A percentile compares a stretch with the other conserved stretches of the same genome.
phyloP scores from a whole-genome alignment of 2,888 invertebrate species.

The Dione juno region DNA sequence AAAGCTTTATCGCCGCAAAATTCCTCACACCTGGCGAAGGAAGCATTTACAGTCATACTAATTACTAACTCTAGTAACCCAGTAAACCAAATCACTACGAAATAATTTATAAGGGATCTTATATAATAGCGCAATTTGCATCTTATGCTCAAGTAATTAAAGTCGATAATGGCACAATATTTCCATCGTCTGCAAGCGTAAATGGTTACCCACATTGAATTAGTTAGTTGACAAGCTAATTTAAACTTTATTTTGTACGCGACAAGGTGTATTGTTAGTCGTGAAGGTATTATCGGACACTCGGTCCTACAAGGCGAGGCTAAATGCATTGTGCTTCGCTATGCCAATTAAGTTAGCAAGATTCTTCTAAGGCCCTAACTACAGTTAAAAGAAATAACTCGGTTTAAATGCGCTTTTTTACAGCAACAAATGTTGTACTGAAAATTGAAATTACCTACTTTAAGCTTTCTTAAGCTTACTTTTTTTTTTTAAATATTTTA shows the following conservation, averaged over 20 bases:
- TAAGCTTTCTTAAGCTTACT: not conserved
- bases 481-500: not conserved
- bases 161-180: not conserved
- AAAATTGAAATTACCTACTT: not conserved
- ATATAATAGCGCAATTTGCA: not conserved
- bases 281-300: slow-evolving; percentile 23
- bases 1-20: not conserved
- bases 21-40: slow-evolving; percentile 19
- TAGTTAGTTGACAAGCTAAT: slow-evolving; percentile 9
- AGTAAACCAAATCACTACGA: slow-evolving; percentile 26
- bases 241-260: slow-evolving; percentile 11
- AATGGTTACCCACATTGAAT: slow-evolving; percentile 19
- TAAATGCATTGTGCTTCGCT: slow-evolving; percentile 42
- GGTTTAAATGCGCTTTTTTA: slow-evolving; percentile 12
- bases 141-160: not conserved
- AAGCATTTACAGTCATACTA: slow-evolving; percentile 26
- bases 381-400: slow-evolving; percentile 23
- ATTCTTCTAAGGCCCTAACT: slow-evolving; percentile 27
- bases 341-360: slow-evolving; percentile 45
- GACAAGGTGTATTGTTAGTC: not conserved
- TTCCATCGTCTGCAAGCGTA: not conserved
- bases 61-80: slow-evolving; percentile 27
- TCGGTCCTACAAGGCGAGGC: slow-evolving; percentile 35
- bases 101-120: slow-evolving; percentile 19
- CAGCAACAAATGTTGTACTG: not conserved